Base-by-base conservation (phyloP, 2,797 vertebrate species). In the Hipposideros larvatus region DNA sequence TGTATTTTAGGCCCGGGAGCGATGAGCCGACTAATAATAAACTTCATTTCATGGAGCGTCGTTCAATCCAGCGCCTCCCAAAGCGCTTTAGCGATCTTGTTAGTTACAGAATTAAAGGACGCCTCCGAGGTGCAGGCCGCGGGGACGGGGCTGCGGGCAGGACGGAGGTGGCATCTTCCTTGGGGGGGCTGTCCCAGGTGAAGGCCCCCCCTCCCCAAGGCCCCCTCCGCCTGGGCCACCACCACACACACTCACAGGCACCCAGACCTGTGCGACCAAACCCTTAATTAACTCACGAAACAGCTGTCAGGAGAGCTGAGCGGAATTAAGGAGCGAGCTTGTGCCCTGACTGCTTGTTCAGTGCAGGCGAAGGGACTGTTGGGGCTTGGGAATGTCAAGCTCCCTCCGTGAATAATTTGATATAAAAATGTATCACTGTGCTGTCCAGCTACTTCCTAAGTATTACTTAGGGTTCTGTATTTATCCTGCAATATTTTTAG, bases 401-500 rank as follows among this genome's bases (percentile, higher is more conserved):
- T 85, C 66, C 71, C 28, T 79, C 43, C 15, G 4, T 66, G 94
- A 77, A 89, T 55, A 73, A 70, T 87, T 91, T 63, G 75, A 83
- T 95, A 75, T 59, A 95, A 96, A 92, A 94, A 92, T 96, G 92
- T 94, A 84, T 89, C 55, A 24, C 86, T 74, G 2, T 66, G 84
- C 83, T 93, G 92, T 90, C 91, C 95, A 57, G 92, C 78, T 93
- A 46, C 88, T 96, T 89, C 68, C 96, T 77, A 93, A 95, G 87
- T 90, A 78, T 91, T 94, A 87, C 75, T 95, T 93, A 90, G 21
- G 89, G 71, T 63, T 92, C 87, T 97, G 83, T 94, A 82, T 97
- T 95, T 97, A 94, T 97, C 91, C 95, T 96, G 93, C 79, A 96
- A 14, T 97, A 96, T 97, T 97, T 97, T 97, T 97, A 97, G 94